Conservation (phyloP, 1,140 invertebrate species). For the Palaemon carinicauda region DNA sequence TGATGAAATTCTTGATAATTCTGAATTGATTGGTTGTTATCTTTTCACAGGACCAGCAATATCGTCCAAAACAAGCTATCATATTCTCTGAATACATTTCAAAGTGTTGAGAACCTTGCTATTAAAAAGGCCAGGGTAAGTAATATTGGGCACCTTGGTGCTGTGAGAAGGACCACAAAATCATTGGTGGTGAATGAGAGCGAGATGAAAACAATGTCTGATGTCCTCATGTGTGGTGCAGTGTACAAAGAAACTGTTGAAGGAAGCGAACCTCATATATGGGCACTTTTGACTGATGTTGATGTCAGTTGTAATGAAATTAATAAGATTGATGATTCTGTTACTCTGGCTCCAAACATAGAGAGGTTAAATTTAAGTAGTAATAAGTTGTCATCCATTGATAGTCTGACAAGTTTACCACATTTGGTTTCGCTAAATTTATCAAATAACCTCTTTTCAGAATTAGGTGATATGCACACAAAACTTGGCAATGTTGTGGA, state of each 20-base stretch:
- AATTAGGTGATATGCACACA: constrained; percentile 80
- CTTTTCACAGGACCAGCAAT: constrained; percentile 50
- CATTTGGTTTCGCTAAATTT: constrained; percentile 79
- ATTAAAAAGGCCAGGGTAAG: constrained; percentile 72
- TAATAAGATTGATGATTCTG: constrained; percentile 78
- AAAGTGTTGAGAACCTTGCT: constrained; percentile 70
- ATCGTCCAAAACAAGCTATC: constrained; percentile 49
- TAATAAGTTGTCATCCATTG: constrained; percentile 78
- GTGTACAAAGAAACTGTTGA: constrained; percentile 69
- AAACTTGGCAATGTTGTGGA: constrained; percentile 88
- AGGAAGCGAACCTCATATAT: constrained; percentile 67
- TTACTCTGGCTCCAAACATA: constrained; percentile 80
- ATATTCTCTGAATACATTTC: constrained; percentile 51
- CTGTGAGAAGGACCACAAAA: constrained; percentile 74
- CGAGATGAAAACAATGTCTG: constrained; percentile 71
- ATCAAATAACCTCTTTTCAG: constrained; percentile 74
- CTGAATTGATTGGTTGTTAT: neutral
- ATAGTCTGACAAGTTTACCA: constrained; percentile 80
- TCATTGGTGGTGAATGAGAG: constrained; percentile 72
- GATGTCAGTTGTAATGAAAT: constrained; percentile 85
- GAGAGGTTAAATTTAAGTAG: constrained; percentile 76
- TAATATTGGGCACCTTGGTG: constrained; percentile 62
- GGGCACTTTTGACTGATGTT: constrained; percentile 74
- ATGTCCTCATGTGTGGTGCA: constrained; percentile 81
- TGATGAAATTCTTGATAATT: too few species aligned